A percentile compares a stretch with the other conserved stretches of the same genome.
phyloP scores from a whole-genome alignment of 2,113 vertebrate genomes.

The Piprites chloris region DNA sequence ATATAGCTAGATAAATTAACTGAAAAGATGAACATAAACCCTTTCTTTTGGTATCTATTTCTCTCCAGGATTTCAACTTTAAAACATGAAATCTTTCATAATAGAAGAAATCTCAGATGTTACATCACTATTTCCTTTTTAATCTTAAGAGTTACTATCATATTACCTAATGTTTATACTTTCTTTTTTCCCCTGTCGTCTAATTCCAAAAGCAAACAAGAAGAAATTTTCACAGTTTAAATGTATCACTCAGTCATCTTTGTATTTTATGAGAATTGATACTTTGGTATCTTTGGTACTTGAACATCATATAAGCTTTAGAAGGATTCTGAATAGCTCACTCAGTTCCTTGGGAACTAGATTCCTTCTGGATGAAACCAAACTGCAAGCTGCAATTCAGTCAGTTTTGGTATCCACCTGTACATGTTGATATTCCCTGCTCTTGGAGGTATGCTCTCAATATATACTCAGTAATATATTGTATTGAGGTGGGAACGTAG shows the following conservation, averaged over 20 bases:
- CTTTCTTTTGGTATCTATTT: not conserved
- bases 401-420: not conserved
- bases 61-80: not conserved
- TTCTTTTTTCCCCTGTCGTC: not conserved
- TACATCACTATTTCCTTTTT: not conserved
- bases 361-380: not conserved
- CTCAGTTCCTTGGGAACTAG: not conserved
- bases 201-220: not conserved
- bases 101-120: not conserved
- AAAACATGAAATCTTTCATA: not conserved
- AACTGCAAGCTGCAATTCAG: not conserved
- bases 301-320: not conserved
- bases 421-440: not conserved
- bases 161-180: not conserved
- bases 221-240: not conserved
- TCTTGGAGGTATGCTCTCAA: not conserved
- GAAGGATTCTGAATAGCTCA: not conserved
- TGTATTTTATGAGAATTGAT: not conserved
- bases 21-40: not conserved
- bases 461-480: not conserved
- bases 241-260: not conserved
- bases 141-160: not conserved
- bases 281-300: not conserved
- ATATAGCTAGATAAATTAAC: not conserved
- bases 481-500: not conserved